These are phyloP conservation scores for Synanthedon vespiformis DNA, from an alignment of 2,888 invertebrate genomes.

Conservation along the genomic window DNA sequence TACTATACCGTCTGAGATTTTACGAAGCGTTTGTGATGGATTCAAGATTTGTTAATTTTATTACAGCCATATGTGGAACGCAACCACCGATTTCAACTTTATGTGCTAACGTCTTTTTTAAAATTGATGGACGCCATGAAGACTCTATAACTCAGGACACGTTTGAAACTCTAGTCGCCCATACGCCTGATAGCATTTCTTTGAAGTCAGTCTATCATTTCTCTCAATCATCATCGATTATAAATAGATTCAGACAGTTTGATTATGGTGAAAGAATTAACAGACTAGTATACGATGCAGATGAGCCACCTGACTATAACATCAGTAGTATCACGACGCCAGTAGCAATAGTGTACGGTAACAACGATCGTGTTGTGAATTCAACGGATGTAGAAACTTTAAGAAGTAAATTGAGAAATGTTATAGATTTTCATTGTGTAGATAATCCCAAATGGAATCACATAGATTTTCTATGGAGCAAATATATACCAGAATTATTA, in stretches of 20 bases:
- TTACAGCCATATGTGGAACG: background rate
- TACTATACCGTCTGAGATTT: background rate
- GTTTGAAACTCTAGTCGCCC: background rate
- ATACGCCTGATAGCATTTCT: background rate
- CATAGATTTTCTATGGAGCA: background rate
- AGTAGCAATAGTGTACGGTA: background rate
- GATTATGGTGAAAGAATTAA: background rate
- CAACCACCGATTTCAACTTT: background rate
- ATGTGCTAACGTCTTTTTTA: background rate
- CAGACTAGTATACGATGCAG: background rate
- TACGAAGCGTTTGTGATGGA: background rate
- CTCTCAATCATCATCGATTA: background rate
- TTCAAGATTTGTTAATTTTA: background rate
- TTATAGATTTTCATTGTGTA: background rate
- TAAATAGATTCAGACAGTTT: background rate
- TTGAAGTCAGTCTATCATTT: background rate
- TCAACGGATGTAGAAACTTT: background rate
- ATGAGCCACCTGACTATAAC: background rate
- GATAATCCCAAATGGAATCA: background rate
- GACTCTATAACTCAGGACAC: background rate
- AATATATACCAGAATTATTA: background rate
- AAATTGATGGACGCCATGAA: background rate
- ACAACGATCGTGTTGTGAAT: background rate
- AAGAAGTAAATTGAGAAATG: background rate
- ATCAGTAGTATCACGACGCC: background rate